phyloP scores from a whole-genome alignment of 2,888 invertebrate species.

The Cheilosia scutellata region DNA sequence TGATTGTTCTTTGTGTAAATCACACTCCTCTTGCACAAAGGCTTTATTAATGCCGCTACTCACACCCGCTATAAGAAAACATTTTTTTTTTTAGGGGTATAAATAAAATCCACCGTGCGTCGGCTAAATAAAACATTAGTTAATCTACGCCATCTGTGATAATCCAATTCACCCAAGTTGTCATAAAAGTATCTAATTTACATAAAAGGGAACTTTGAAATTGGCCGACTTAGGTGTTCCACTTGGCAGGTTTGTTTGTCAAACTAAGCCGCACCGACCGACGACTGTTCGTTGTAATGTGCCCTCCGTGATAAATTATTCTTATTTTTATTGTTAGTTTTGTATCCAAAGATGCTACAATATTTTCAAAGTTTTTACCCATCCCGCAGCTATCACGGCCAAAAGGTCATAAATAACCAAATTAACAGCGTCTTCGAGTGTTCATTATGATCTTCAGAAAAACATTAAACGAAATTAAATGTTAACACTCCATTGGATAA shows the following conservation, averaged over 20 bases:
- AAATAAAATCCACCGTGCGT: neutral
- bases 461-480: slow-evolving; percentile 58
- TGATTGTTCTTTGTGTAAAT: no score
- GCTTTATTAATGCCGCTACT: neutral
- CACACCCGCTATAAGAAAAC: slow-evolving; percentile 1
- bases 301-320: slow-evolving; percentile 12
- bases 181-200: slow-evolving; percentile 59
- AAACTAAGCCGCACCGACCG: slow-evolving; percentile 25
- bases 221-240: slow-evolving; percentile 37
- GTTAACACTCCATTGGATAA: slow-evolving; percentile 68
- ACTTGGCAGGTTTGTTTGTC: slow-evolving; percentile 56
- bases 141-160: slow-evolving; percentile 46
- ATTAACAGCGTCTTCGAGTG: slow-evolving; percentile 63
- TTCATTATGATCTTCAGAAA: slow-evolving; percentile 52
- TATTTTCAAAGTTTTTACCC: slow-evolving; percentile 27
- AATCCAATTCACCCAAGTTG: slow-evolving; percentile 29
- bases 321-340: slow-evolving; percentile 2
- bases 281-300: neutral
- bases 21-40: no score
- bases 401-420: slow-evolving; percentile 59
- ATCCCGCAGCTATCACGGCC: slow-evolving; percentile 21
- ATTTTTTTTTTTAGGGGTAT: neutral
- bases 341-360: slow-evolving; percentile 25
- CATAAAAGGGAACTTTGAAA: slow-evolving; percentile 64
- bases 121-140: slow-evolving; percentile 16